Conservation (phyloP, 2,797 vertebrate genomes). For the Acanthis flammea region DNA sequence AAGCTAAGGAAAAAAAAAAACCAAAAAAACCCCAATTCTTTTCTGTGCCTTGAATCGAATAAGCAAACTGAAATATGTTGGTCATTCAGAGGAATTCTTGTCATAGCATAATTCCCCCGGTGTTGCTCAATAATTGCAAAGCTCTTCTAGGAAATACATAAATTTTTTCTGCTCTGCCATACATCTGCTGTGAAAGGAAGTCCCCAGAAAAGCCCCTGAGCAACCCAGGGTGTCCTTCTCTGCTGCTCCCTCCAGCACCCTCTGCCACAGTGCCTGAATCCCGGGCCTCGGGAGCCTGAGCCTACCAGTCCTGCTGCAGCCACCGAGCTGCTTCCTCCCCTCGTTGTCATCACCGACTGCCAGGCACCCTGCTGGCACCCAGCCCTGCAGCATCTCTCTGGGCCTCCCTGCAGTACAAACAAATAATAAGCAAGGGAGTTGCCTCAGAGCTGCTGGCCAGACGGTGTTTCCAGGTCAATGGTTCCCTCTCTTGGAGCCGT, state of each 20-base stretch:
- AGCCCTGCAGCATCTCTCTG: neutral
- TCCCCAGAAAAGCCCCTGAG: neutral
- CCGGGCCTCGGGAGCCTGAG: accelerated
- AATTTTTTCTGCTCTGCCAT: neutral
- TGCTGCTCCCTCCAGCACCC: neutral
- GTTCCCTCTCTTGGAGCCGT: neutral
- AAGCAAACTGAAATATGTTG: neutral
- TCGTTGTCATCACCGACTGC: neutral
- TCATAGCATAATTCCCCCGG: neutral
- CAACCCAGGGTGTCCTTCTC: neutral
- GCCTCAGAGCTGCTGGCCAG: neutral
- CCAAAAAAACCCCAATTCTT: neutral
- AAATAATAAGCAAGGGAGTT: neutral
- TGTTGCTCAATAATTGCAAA: neutral
- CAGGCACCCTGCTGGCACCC: neutral
- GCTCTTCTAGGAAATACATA: neutral
- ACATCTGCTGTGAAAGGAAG: neutral
- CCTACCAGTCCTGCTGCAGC: neutral
- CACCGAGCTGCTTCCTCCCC: accelerated
- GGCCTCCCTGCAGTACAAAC: neutral
- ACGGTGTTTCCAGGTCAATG: neutral
- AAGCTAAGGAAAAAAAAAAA: neutral
- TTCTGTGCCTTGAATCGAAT: neutral
- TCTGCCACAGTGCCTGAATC: neutral
- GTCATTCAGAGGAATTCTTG: neutral